These are phyloP conservation scores for Apodemia zela DNA, from an alignment of 2,888 invertebrate species.

Conservation along the genomic window DNA sequence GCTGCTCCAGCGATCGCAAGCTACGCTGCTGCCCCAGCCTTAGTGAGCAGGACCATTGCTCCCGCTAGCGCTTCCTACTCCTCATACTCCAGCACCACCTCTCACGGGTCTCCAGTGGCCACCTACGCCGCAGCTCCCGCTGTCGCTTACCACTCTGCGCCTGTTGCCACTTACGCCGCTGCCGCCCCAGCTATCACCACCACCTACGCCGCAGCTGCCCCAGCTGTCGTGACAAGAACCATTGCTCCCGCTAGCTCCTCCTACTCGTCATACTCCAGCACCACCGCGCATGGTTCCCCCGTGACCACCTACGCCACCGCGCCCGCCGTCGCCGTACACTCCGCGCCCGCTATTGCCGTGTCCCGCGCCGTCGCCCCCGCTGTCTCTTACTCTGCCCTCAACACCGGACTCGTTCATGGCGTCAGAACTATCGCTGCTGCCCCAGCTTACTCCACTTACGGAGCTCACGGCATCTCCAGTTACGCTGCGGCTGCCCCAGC, in stretches of 20 bases:
- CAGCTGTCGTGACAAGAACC: no score
- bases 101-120: conserved; percentile 32
- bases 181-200: conserved; percentile 38
- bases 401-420: conserved; percentile 39
- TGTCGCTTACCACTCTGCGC: no score
- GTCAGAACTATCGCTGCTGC: conserved; percentile 77
- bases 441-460: conserved; percentile 42
- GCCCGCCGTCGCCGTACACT: no score
- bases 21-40: conserved; percentile 47
- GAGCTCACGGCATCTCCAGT: conserved; percentile 39
- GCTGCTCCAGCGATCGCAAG: conserved; percentile 28
- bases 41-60: conserved; percentile 37
- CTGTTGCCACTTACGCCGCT: conserved; percentile 32
- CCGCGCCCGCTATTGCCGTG: conserved; percentile 37
- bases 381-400: conserved; percentile 83
- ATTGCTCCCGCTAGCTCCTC: no score
- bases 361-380: conserved; percentile 73
- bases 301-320: no score
- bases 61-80: conserved; percentile 36
- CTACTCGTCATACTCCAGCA: no score
- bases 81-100: conserved; percentile 36
- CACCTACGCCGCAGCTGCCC: conserved; percentile 32
- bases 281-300: no score
- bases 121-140: no score
- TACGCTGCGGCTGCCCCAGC: conserved; percentile 77